Conservation (phyloP, 1,140 invertebrate species). For the Leptinotarsa defecta region DNA sequence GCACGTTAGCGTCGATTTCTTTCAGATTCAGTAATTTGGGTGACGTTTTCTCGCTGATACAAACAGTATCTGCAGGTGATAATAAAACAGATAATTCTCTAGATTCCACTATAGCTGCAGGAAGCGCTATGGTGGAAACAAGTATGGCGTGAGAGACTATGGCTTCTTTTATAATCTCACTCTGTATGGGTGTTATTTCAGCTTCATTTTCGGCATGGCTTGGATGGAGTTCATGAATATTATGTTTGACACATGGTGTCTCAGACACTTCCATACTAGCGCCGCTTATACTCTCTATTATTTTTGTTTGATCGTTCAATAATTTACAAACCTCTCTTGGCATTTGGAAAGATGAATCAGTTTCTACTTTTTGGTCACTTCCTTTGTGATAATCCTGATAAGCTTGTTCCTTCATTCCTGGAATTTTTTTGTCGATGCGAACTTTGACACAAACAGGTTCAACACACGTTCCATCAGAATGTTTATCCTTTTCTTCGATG, state of each 20-base stretch:
- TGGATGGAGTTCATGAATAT: neutral
- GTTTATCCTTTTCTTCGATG: constrained; percentile 13
- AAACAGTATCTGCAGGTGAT: neutral
- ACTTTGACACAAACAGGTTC: constrained; percentile 41
- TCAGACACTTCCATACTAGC: constrained; percentile 33
- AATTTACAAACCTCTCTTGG: constrained; percentile 27
- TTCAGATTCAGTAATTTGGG: constrained; percentile 32
- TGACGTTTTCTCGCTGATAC: constrained; percentile 24
- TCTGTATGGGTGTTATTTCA: constrained; percentile 13
- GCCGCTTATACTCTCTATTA: constrained; percentile 34
- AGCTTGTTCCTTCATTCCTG: neutral
- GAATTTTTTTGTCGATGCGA: neutral
- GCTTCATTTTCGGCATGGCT: neutral
- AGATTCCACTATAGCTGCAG: constrained; percentile 32
- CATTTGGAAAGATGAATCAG: neutral
- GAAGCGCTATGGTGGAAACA: constrained; percentile 44
- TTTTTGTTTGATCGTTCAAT: constrained; percentile 32
- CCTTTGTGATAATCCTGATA: neutral
- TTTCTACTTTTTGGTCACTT: neutral
- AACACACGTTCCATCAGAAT: constrained; percentile 29
- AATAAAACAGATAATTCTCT: constrained; percentile 31
- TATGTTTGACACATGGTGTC: constrained; percentile 32
- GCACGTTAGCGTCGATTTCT: constrained; percentile 26
- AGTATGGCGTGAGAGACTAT: constrained; percentile 43
- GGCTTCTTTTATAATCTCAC: constrained; percentile 45